phyloP scores from a whole-genome alignment of 2,113 vertebrate genomes.

The Hyperoodon ampullatus region DNA sequence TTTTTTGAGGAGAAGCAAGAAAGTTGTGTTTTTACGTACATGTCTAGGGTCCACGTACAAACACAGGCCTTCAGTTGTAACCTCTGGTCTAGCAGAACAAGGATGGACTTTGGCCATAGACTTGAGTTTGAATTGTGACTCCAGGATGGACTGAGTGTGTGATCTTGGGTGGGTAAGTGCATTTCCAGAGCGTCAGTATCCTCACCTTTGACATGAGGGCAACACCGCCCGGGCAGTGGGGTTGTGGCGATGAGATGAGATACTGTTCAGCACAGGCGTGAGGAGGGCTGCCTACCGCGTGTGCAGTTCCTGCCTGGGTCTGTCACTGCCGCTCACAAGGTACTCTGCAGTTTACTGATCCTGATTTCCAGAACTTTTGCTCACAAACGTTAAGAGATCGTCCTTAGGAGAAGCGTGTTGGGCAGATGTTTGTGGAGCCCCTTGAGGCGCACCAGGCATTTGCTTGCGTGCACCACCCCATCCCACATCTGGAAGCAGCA shows the following conservation, averaged over 20 bases:
- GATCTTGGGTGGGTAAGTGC: neutral
- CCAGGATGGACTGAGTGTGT: neutral
- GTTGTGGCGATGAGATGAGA: neutral
- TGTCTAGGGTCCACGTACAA: neutral
- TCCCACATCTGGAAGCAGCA: neutral
- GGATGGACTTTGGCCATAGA: neutral
- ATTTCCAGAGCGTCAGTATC: neutral
- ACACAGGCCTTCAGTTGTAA: neutral
- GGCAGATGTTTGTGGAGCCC: neutral
- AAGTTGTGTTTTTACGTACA: neutral
- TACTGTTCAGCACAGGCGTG: neutral
- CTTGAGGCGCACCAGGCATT: accelerated
- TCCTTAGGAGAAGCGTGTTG: neutral
- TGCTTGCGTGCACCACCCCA: too few relatives aligned
- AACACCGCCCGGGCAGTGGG: neutral
- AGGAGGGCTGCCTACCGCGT: neutral
- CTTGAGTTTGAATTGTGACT: neutral
- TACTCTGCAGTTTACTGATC: neutral
- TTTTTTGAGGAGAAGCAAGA: neutral
- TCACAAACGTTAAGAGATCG: neutral
- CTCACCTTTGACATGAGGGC: neutral
- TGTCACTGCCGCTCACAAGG: neutral
- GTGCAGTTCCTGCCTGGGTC: neutral
- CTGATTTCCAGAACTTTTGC: neutral
- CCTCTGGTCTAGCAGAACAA: neutral